Evolutionary conservation across 2,113 vertebrate species (phyloP).

Genomic region (Passer domesticus): DNA sequence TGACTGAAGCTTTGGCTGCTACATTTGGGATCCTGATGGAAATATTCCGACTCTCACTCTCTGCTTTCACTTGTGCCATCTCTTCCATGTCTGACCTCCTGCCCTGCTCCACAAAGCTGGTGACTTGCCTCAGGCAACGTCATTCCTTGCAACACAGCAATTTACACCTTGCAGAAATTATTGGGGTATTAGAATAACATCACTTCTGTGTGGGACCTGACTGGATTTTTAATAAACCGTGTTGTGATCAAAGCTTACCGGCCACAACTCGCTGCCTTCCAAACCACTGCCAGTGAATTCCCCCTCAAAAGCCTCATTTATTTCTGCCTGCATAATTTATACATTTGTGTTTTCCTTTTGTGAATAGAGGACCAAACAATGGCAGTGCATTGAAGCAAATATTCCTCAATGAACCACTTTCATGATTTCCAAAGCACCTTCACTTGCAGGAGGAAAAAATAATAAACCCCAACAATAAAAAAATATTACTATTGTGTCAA

Average conservation of each 20-base stretch:
- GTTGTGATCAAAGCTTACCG: fast-evolving
- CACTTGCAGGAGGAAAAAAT: fast-evolving
- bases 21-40: not conserved
- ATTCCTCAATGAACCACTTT: not conserved
- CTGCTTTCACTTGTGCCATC: not conserved
- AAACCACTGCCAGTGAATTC: not conserved
- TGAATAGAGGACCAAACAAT: not conserved
- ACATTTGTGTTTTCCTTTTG: not conserved
- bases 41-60: not conserved
- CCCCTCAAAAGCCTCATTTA: not conserved
- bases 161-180: conserved; percentile 25
- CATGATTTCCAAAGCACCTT: not conserved
- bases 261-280: not conserved
- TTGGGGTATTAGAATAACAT: not conserved
- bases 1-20: not conserved
- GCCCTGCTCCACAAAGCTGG: not conserved
- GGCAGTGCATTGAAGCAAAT: not conserved
- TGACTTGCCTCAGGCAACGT: not conserved
- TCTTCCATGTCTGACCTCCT: not conserved
- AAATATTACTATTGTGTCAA: not conserved
- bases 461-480: not conserved
- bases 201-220: conserved; percentile 5
- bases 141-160: not conserved
- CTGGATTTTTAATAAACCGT: conserved; percentile 36
- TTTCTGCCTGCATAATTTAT: conserved; percentile 17